phyloP scores from a whole-genome alignment of 2,888 invertebrate species.

The Chrysomela aeneicollis region DNA sequence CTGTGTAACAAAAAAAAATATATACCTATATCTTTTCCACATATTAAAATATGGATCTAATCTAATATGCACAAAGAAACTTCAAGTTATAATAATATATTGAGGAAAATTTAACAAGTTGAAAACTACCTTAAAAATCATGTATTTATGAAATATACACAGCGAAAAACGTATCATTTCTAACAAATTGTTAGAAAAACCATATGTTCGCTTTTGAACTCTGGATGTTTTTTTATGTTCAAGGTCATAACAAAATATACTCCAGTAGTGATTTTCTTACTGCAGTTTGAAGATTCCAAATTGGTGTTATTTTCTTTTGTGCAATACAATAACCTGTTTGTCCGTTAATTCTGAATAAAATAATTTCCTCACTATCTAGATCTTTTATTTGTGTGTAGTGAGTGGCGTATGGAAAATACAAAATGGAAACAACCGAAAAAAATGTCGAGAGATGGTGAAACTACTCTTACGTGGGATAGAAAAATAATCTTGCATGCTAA shows the following conservation, averaged over 20 bases:
- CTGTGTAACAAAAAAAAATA: slow-evolving; percentile 16
- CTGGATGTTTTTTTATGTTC: slow-evolving; percentile 45
- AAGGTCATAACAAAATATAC: slow-evolving; percentile 41
- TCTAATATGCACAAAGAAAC: not conserved
- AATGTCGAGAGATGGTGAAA: too few relatives aligned
- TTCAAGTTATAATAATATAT: too few relatives aligned
- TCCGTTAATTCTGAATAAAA: slow-evolving; percentile 14
- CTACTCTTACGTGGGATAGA: too few relatives aligned
- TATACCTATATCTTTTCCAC: not conserved
- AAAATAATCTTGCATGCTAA: too few relatives aligned
- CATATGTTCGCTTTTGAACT: slow-evolving; percentile 23
- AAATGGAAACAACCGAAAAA: too few relatives aligned
- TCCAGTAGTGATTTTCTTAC: slow-evolving; percentile 29
- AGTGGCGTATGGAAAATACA: too few relatives aligned
- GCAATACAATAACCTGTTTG: slow-evolving; percentile 20
- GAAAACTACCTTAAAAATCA: too few relatives aligned
- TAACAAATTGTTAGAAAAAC: slow-evolving; percentile 30
- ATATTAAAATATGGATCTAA: not conserved
- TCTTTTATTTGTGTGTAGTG: slow-evolving; percentile 20
- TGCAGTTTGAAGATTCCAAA: too few relatives aligned
- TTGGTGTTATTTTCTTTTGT: not conserved
- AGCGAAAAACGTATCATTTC: slow-evolving; percentile 24
- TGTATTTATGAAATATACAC: too few relatives aligned
- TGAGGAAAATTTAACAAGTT: too few relatives aligned
- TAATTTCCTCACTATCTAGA: not conserved